Conservation (phyloP, 2,888 invertebrate species). For the Drosophila subquinaria region DNA sequence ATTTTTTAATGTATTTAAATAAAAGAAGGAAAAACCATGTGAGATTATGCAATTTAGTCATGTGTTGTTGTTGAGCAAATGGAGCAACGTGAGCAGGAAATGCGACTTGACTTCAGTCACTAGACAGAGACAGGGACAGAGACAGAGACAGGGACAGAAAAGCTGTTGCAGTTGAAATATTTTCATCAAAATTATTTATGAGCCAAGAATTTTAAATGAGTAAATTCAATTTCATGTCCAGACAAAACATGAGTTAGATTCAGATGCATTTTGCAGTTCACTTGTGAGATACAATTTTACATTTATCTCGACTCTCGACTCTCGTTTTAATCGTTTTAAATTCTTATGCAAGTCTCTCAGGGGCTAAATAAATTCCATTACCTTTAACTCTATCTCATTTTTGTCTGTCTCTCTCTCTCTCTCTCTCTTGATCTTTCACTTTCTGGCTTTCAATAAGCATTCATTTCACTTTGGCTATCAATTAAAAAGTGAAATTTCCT, state of each 20-base stretch:
- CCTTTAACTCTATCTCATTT: neutral
- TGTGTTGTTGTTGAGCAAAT: neutral
- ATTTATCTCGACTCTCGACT: slow-evolving; percentile 6
- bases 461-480: slow-evolving; percentile 26
- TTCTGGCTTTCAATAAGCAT: slow-evolving; percentile 4
- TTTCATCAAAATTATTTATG: slow-evolving; percentile 18
- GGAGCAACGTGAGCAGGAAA: slow-evolving; percentile 7
- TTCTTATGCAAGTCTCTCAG: slow-evolving; percentile 16
- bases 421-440: neutral
- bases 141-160: neutral
- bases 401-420: neutral
- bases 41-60: neutral
- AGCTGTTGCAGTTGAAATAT: slow-evolving; percentile 8
- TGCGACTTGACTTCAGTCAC: neutral
- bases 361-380: slow-evolving; percentile 19
- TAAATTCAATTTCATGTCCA: slow-evolving; percentile 22
- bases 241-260: slow-evolving; percentile 1
- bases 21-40: neutral
- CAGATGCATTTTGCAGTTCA: slow-evolving; percentile 4
- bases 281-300: slow-evolving; percentile 13
- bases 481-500: slow-evolving; percentile 35
- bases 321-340: slow-evolving; percentile 20
- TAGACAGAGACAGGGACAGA: neutral
- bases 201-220: slow-evolving; percentile 25
- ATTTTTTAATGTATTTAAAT: neutral